Conservation (phyloP, 2,797 vertebrate genomes). For the Thripadectes ignobilis region DNA sequence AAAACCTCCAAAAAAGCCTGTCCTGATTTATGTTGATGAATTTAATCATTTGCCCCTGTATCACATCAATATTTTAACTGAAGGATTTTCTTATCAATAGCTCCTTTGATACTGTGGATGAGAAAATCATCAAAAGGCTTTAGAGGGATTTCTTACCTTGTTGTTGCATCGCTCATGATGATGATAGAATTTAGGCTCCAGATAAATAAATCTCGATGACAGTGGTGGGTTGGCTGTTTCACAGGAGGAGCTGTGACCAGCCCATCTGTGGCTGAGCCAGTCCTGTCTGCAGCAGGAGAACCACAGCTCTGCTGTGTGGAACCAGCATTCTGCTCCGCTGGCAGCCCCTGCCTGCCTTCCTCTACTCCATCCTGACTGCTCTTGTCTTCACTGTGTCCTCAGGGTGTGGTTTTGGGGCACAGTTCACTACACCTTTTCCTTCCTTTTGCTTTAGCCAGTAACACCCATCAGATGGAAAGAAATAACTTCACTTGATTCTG, state of each 20-base stretch:
- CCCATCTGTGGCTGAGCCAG: neutral
- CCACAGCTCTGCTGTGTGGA: neutral
- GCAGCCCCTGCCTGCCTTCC: neutral
- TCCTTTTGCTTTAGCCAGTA: neutral
- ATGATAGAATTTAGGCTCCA: neutral
- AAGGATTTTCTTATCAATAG: neutral
- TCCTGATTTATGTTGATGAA: neutral
- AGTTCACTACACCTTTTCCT: neutral
- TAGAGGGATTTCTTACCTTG: neutral
- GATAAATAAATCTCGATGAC: neutral
- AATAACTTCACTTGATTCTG: neutral
- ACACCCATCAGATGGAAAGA: neutral
- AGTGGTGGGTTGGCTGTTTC: neutral
- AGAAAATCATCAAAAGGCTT: constrained; percentile 6
- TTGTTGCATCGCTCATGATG: neutral
- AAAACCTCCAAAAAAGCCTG: neutral
- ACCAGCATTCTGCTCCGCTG: neutral
- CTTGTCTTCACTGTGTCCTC: neutral
- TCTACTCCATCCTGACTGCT: neutral
- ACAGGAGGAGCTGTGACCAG: neutral
- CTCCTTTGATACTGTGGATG: neutral
- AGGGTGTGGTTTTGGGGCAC: neutral
- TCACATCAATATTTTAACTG: neutral
- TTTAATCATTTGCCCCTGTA: neutral
- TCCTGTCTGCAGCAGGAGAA: neutral